phyloP scores from a whole-genome alignment of 2,113 vertebrate species.

The Mirounga angustirostris region DNA sequence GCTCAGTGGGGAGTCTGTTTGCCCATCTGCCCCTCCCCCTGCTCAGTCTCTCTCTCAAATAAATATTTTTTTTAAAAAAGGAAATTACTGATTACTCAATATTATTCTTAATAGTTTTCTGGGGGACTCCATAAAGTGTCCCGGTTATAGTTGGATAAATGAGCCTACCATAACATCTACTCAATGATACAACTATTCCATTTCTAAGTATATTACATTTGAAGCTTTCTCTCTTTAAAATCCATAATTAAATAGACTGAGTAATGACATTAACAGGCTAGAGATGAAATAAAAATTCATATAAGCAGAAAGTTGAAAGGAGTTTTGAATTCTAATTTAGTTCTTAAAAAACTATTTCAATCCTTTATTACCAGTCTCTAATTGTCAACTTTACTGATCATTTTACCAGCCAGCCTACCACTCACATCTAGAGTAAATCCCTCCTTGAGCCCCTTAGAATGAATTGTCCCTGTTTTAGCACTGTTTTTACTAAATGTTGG shows the following conservation, averaged over 20 bases:
- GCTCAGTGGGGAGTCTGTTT: too few relatives aligned
- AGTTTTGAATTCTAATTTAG: not conserved
- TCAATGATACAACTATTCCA: slow-evolving; percentile 57
- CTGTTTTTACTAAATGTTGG: not conserved
- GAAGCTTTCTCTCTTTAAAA: slow-evolving; percentile 70
- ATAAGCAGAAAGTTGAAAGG: not conserved
- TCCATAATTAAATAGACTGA: slow-evolving; percentile 78
- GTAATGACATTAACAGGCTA: not conserved
- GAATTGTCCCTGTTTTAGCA: not conserved
- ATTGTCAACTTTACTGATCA: too few relatives aligned
- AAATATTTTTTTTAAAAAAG: not conserved
- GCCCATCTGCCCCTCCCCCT: not conserved
- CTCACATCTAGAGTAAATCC: not conserved
- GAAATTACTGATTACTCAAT: not conserved
- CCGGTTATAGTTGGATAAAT: slow-evolving; percentile 56
- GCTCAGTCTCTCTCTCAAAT: not conserved
- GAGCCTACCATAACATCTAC: slow-evolving; percentile 16
- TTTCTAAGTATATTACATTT: slow-evolving; percentile 74
- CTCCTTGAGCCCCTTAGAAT: not conserved
- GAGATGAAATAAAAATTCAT: not conserved
- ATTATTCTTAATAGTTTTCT: not conserved
- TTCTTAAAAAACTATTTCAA: not conserved
- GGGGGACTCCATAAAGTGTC: slow-evolving; percentile 17
- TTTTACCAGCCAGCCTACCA: rapidly evolving
- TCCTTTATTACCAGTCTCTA: not conserved